Evolutionary conservation across 2,113 vertebrate species (phyloP), one percentile per base, ranked within the genome.

Genomic region (Melanerpes formicivorus): DNA sequence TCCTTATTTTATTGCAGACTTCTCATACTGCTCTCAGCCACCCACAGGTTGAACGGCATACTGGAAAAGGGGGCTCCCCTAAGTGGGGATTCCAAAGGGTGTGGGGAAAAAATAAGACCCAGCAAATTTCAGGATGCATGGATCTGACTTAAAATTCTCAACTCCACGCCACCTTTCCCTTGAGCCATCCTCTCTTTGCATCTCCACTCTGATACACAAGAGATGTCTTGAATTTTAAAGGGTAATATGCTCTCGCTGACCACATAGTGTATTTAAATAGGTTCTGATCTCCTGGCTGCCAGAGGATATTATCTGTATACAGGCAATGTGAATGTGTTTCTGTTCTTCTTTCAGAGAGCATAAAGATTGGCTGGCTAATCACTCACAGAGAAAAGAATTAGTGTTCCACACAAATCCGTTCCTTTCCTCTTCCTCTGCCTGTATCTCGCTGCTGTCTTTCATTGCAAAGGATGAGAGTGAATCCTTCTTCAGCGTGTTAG

Each of bases 341-440:
- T 58, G 59, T 76, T 76, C 66, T 81, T 72, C 46, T 44, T 67
- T 93, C 75, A 84, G 84, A 75, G 62, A 90, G 58, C 56, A 78
- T 48, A 80, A 90, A 75, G 40, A 90, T 69, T 90, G 48, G 48
- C 79, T 89, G 56, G n/a, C 92, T 96, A 92, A 96, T 92, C 69
- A 75, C 29, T 88, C 83, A 79, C 65, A 95, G 86, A 94, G 84
- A 84, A 96, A 96, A 95, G 76, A 93, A 75, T 76, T 84, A 92
- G 55, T 63, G 82, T 59, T 93, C 69, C 85, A 93, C 80, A 90
- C 88, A 91, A 91, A 90, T 93, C 72, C 55, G 81, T 88, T 90
- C 73, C 66, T 93, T 93, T 64, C 27, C 75, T 87, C 71, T 89
- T 84, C 37, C 83, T 82, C 74, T 76, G 56, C 40, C 83, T 92